Evolutionary conservation across 2,113 vertebrate species (phyloP), one percentile per base, ranked within the genome.

Genomic region (Megaleporinus macrocephalus): DNA sequence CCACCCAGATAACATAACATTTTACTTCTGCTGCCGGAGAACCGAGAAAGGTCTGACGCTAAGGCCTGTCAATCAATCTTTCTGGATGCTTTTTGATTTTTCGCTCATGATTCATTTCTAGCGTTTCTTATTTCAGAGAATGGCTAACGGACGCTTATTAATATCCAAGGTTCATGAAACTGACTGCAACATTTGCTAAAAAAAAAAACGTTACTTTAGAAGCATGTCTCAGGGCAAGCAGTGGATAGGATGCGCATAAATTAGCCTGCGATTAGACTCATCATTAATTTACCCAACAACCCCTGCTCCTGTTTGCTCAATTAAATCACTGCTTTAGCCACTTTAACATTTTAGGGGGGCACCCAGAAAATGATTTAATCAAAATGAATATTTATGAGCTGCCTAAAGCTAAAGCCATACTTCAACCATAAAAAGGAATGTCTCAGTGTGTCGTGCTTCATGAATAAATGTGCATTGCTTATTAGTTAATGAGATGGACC

Each of bases 221-320:
- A 16, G 30, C 33, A 20, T 68, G 65, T 68, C 57, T 68, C n/a
- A 12, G 5, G 20, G 11, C 24, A 70, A 27, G 30, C 30, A 59
- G 33, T 78, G 79, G 59, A 82, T 82, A 59, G 63, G 77, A 89
- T 78, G 75, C 69, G 83, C 84, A 86, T 88, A 88, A 82, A 87
- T 90, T 78, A 78, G 69, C 65, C 79, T 63, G 72, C 30, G 78
- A 91, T 92, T 89, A 89, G 82, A 81, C 84, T 20, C 74, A 87
- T 90, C 89, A 89, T 91, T 89, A 89, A 88, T 87, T 89, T 86
- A 87, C 86, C 65, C 76, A 65, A 83, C 88, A 86, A 88, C 87
- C 89, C 76, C 85, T 88, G 79, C 82, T 85, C 85, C 89, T 88
- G 90, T 90, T 92, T 90, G 89, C 87, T 87, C 86, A 89, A 88